These are phyloP conservation scores for Pandemis heparana DNA, from an alignment of 2,888 invertebrate species.

Conservation along the genomic window DNA sequence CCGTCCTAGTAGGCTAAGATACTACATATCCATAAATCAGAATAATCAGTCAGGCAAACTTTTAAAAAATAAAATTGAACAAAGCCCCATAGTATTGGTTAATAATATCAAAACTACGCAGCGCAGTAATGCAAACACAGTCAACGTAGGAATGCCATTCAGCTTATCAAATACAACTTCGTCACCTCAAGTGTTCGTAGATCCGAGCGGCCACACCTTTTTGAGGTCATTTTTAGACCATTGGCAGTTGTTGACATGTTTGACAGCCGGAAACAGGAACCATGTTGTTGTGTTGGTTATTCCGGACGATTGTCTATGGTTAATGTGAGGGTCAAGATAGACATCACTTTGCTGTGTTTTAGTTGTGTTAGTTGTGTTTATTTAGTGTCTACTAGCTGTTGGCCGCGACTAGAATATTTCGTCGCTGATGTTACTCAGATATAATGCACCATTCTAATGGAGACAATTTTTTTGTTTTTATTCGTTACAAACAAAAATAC, in stretches of 20 bases:
- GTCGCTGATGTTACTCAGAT: too few relatives aligned
- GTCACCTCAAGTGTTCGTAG: slow-evolving; percentile 38
- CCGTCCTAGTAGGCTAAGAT: too few relatives aligned
- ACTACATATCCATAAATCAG: too few relatives aligned
- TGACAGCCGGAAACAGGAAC: slow-evolving; percentile 73
- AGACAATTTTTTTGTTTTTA: too few relatives aligned
- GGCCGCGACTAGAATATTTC: too few relatives aligned
- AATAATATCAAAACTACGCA: not conserved
- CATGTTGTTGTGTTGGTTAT: slow-evolving; percentile 53
- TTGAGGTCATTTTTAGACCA: slow-evolving; percentile 49
- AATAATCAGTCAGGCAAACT: too few relatives aligned
- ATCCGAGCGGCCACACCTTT: slow-evolving; percentile 38
- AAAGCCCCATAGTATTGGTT: not conserved
- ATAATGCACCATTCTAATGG: too few relatives aligned
- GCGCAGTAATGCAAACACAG: not conserved
- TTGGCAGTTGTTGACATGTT: slow-evolving; percentile 64
- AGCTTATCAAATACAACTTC: slow-evolving; percentile 27
- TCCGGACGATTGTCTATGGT: slow-evolving; percentile 58
- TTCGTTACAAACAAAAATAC: too few relatives aligned
- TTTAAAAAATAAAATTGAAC: not conserved
- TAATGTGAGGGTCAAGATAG: slow-evolving; percentile 65
- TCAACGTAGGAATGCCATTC: not conserved
- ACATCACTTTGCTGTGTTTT: not conserved
- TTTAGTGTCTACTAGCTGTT: too few relatives aligned
- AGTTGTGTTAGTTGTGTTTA: not conserved